phyloP scores from a whole-genome alignment of 2,113 vertebrate species.

The Pelobates fuscus region DNA sequence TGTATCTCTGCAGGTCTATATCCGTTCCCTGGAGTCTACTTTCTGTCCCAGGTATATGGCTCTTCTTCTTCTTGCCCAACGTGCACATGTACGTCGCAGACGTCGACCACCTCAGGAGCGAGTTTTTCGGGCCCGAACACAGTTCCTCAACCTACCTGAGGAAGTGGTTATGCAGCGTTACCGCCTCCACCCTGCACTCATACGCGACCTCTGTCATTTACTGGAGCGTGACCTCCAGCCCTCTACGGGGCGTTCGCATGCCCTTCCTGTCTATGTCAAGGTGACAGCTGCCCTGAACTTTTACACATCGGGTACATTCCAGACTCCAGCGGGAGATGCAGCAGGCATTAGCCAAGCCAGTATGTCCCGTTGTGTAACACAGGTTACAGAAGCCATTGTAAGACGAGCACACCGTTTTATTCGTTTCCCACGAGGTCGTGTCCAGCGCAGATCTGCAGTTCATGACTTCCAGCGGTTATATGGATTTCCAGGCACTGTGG shows the following conservation, averaged over 20 bases:
- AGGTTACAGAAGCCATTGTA: background rate
- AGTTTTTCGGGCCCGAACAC: slow-evolving; percentile 22
- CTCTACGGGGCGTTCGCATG: background rate
- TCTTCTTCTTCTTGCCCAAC: slow-evolving; percentile 25
- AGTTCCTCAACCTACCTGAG: slow-evolving; percentile 26
- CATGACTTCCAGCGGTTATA: slow-evolving; percentile 1
- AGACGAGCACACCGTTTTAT: background rate
- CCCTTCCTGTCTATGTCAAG: background rate
- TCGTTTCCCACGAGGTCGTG: slow-evolving; percentile 3
- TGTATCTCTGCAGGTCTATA: background rate
- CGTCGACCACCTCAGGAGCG: slow-evolving; percentile 31
- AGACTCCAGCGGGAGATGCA: background rate
- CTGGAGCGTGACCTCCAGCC: slow-evolving; percentile 19
- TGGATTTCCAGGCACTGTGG: slow-evolving; percentile 7
- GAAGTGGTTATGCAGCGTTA: slow-evolving; percentile 25
- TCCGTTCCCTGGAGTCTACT: background rate
- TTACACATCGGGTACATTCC: background rate
- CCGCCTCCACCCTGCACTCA: slow-evolving; percentile 8
- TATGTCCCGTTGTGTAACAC: slow-evolving; percentile 29
- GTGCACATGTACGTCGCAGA: slow-evolving; percentile 7
- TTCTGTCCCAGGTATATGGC: slow-evolving; percentile 8
- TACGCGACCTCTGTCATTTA: slow-evolving; percentile 6
- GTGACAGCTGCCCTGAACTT: slow-evolving; percentile 16
- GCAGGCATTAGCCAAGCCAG: slow-evolving; percentile 30
- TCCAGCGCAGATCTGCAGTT: background rate